Conservation (phyloP, 2,888 invertebrate species). For the Trissoscelio sp. region DNA sequence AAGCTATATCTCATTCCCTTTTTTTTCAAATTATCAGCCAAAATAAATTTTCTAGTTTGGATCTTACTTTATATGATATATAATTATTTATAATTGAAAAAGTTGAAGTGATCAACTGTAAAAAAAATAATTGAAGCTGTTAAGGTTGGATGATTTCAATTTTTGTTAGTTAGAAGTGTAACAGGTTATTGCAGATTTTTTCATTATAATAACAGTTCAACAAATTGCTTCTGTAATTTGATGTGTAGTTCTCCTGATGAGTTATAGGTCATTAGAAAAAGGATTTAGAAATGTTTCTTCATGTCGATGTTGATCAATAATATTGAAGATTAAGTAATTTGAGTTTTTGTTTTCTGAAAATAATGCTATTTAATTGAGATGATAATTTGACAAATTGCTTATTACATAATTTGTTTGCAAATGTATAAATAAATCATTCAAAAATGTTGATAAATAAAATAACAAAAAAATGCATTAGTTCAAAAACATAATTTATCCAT, state of each 20-base stretch:
- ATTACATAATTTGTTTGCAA: too few relatives aligned
- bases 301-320: conserved; percentile 10
- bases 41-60: too few relatives aligned
- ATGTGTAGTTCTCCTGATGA: conserved; percentile 13
- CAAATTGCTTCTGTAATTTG: conserved; percentile 16
- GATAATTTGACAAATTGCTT: conserved; percentile 5
- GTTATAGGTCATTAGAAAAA: conserved; percentile 11
- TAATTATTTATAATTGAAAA: conserved; percentile 1
- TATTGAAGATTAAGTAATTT: conserved; percentile 10
- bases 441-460: too few relatives aligned
- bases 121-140: conserved; percentile 15
- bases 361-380: not conserved
- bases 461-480: not conserved
- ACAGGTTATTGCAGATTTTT: conserved; percentile 8
- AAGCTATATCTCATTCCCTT: too few relatives aligned
- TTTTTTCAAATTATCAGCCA: too few relatives aligned
- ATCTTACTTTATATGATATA: too few relatives aligned
- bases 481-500: not conserved
- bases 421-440: too few relatives aligned
- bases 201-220: conserved; percentile 9
- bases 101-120: not conserved
- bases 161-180: not conserved
- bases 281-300: conserved; percentile 11
- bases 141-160: not conserved
- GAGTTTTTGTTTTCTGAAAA: not conserved